Evolutionary conservation across 2,797 vertebrate species (phyloP).

Genomic region (Muscicapa striata): DNA sequence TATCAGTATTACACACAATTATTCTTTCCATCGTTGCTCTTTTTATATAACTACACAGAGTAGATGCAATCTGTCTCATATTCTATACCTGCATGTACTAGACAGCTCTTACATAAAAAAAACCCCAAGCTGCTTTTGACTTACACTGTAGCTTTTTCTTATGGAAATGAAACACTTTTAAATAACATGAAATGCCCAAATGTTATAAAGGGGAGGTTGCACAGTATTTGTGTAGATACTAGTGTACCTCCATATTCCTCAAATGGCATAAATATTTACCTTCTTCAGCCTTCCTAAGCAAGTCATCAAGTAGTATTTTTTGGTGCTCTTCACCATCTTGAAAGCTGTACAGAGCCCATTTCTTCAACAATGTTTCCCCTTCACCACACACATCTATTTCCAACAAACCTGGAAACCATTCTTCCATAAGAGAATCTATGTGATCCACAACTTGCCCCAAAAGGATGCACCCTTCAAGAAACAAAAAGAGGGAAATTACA

Average conservation of each 20-base stretch:
- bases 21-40: neutral
- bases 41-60: neutral
- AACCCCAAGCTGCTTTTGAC: neutral
- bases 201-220: neutral
- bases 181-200: neutral
- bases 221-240: neutral
- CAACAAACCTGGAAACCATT: constrained; percentile 94
- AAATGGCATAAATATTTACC: constrained; percentile 72
- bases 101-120: neutral
- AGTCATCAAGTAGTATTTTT: constrained; percentile 91
- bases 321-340: constrained; percentile 86
- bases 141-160: neutral
- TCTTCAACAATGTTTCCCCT: constrained; percentile 93
- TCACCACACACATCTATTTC: constrained; percentile 91
- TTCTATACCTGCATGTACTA: neutral
- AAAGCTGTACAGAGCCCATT: constrained; percentile 94
- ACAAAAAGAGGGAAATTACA: neutral
- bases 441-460: constrained; percentile 97
- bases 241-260: neutral
- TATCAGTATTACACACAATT: fast-evolving
- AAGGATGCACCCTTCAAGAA: constrained; percentile 85
- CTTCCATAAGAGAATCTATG: constrained; percentile 95
- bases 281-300: constrained; percentile 84
- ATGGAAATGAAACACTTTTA: neutral
- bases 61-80: neutral